phyloP scores from a whole-genome alignment of 2,797 vertebrate genomes.

The Poliocrania exsul region DNA sequence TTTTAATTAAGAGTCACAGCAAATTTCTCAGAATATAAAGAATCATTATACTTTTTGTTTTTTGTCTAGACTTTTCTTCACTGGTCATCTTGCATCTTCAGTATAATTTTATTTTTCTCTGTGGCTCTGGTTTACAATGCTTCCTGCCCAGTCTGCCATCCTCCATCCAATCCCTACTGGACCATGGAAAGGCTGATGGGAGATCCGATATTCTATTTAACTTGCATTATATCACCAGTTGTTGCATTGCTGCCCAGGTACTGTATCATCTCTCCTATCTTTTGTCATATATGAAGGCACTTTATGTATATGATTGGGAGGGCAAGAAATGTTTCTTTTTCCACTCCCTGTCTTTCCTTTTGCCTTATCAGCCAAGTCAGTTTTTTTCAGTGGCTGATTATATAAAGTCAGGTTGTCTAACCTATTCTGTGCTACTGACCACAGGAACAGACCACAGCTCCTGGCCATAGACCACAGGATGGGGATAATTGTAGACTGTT shows the following conservation, averaged over 20 bases:
- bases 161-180: constrained; percentile 97
- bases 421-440: background rate
- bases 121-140: constrained; percentile 93
- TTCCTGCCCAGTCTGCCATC: constrained; percentile 90
- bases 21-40: background rate
- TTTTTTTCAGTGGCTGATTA: background rate
- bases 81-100: constrained; percentile 90
- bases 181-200: constrained; percentile 90
- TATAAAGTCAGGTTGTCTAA: background rate
- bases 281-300: background rate
- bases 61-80: constrained; percentile 91
- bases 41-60: background rate
- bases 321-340: background rate
- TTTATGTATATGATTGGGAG: background rate
- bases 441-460: background rate
- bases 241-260: constrained; percentile 93
- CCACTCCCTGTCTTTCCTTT: background rate
- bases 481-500: background rate
- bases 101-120: constrained; percentile 87
- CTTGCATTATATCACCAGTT: constrained; percentile 87
- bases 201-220: constrained; percentile 92
- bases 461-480: background rate
- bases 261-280: background rate
- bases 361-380: background rate
- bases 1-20: background rate